These are phyloP conservation scores for Pseudolaguvia tuberculata DNA, from an alignment of 2,113 vertebrate species.

Conservation along the genomic window DNA sequence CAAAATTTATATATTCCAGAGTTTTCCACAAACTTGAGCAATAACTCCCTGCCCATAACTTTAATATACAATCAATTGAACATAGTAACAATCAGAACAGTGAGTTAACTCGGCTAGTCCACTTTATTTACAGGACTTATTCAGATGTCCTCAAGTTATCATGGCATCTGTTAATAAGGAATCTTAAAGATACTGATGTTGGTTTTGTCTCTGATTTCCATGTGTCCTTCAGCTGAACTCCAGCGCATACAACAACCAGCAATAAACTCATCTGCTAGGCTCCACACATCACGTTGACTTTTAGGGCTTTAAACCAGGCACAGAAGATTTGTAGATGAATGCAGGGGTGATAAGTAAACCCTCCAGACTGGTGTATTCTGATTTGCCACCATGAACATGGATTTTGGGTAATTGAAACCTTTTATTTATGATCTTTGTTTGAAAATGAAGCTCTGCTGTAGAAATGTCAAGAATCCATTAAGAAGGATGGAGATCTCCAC, in stretches of 20 bases:
- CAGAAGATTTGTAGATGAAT: not conserved
- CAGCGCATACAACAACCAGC: not conserved
- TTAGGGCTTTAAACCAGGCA: conserved; percentile 11
- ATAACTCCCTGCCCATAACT: too few relatives aligned
- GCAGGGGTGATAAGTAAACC: not conserved
- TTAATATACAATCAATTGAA: too few relatives aligned
- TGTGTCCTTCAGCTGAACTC: conserved; percentile 39
- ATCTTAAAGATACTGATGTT: conserved; percentile 17
- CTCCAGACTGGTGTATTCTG: too few relatives aligned
- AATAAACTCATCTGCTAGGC: not conserved
- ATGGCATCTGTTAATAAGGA: not conserved
- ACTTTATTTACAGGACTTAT: not conserved
- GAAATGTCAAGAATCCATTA: conserved; percentile 31
- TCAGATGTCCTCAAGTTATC: not conserved
- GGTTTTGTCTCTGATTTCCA: not conserved
- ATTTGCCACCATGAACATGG: too few relatives aligned
- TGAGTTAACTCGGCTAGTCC: too few relatives aligned
- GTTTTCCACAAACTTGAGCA: too few relatives aligned
- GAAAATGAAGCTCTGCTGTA: conserved; percentile 44
- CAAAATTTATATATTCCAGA: too few relatives aligned
- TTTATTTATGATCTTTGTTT: conserved; percentile 53
- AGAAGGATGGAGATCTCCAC: conserved; percentile 33
- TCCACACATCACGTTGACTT: not conserved
- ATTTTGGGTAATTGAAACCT: conserved; percentile 7
- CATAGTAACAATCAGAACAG: too few relatives aligned